A percentile compares a stretch with the other conserved stretches of the same genome.
phyloP scores from a whole-genome alignment of 1,140 invertebrate genomes.

The Aphelenchoides avenae region DNA sequence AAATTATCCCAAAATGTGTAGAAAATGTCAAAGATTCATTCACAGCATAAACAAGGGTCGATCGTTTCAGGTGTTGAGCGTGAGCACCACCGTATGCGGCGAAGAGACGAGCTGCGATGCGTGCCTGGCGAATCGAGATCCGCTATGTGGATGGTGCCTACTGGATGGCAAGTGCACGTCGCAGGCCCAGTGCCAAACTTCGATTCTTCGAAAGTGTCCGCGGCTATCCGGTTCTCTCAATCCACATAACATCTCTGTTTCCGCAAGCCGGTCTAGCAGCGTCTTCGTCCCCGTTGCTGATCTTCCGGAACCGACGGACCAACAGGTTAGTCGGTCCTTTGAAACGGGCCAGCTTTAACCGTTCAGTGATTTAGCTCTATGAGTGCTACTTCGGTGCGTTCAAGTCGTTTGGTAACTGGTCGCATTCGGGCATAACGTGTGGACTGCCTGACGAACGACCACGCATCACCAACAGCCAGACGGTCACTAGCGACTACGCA shows the following conservation, averaged over 20 bases:
- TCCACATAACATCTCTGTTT: conserved; percentile 40
- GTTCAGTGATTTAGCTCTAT: conserved; percentile 30
- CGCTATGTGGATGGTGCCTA: conserved; percentile 75
- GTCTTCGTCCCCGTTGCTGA: conserved; percentile 41
- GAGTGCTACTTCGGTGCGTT: conserved; percentile 42
- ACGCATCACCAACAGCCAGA: neutral
- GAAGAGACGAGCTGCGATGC: conserved; percentile 80
- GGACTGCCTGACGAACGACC: conserved; percentile 28
- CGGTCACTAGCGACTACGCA: conserved; percentile 2
- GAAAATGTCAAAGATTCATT: no score
- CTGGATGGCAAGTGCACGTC: conserved; percentile 70
- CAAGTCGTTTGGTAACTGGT: conserved; percentile 31
- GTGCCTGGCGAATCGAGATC: conserved; percentile 85
- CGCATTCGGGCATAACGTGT: conserved; percentile 25
- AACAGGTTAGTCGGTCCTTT: neutral
- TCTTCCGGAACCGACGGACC: conserved; percentile 31
- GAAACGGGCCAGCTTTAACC: conserved; percentile 1
- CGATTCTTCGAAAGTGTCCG: conserved; percentile 38
- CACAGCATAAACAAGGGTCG: no score
- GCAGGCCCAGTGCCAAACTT: conserved; percentile 21
- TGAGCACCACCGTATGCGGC: conserved; percentile 84
- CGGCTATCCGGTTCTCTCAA: conserved; percentile 13
- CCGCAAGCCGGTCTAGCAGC: neutral
- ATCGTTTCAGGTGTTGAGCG: conserved; percentile 73
- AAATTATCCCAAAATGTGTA: no score